Percentiles rank a stretch among this genome's conserved stretches.
Evolutionary conservation across 2,113 vertebrate species (phyloP).

Genomic region (Heterotilapia buettikoferi): DNA sequence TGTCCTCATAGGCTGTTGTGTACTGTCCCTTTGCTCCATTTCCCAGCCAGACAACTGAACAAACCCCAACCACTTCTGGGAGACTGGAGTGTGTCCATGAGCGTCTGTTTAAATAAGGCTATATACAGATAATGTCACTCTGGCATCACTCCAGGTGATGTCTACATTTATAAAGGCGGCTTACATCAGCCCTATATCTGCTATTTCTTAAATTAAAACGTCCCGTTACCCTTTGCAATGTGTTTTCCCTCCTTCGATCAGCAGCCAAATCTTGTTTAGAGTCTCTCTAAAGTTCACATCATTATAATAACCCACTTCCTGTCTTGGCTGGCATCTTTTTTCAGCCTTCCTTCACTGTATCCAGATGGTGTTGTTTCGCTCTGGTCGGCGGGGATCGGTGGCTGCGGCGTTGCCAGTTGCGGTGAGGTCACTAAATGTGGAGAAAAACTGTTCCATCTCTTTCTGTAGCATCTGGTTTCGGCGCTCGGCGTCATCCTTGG

Average conservation of each 20-base stretch:
- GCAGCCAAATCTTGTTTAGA: slow-evolving; percentile 48
- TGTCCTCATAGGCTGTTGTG: slow-evolving; percentile 36
- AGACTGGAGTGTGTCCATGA: not conserved
- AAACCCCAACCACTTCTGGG: not conserved
- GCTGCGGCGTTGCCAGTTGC: slow-evolving; percentile 76
- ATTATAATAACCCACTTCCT: not conserved
- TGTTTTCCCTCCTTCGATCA: not conserved
- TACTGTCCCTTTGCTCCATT: slow-evolving; percentile 23
- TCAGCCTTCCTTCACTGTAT: slow-evolving; percentile 81
- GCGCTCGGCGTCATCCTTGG: slow-evolving; percentile 94
- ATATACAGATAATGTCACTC: slow-evolving; percentile 39
- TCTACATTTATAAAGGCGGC: not conserved
- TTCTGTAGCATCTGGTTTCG: slow-evolving; percentile 96
- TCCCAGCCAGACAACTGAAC: not conserved
- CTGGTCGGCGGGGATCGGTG: slow-evolving; percentile 80
- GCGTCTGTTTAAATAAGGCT: slow-evolving; percentile 46
- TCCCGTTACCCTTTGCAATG: not conserved
- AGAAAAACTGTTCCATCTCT: slow-evolving; percentile 99
- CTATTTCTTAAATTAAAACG: slow-evolving; percentile 29
- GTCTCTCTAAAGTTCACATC: not conserved
- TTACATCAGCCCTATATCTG: not conserved
- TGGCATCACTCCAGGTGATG: slow-evolving; percentile 60
- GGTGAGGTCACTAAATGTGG: slow-evolving; percentile 92
- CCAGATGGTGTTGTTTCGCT: slow-evolving; percentile 91
- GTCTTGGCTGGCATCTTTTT: not conserved